These are phyloP conservation scores for Tineola bisselliella DNA, from an alignment of 2,888 invertebrate genomes.

Conservation along the genomic window DNA sequence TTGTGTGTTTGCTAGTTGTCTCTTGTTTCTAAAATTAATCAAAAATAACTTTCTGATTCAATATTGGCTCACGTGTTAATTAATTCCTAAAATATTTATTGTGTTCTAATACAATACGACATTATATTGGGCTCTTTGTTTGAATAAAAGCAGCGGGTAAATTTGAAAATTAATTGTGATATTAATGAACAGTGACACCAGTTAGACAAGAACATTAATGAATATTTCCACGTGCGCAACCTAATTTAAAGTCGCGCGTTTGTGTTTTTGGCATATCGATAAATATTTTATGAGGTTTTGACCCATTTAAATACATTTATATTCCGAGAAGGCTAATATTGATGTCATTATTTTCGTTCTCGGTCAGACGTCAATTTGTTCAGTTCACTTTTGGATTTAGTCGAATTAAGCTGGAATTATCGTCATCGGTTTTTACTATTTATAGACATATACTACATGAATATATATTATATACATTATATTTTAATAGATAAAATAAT, in stretches of 20 bases:
- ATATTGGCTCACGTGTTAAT: neutral
- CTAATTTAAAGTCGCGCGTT: neutral
- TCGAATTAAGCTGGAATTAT: no score
- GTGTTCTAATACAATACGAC: constrained; percentile 10
- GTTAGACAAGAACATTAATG: neutral
- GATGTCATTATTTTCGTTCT: constrained; percentile 11
- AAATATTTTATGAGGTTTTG: constrained; percentile 17
- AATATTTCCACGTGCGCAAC: constrained; percentile 7
- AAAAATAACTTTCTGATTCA: no score
- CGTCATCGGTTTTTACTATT: no score
- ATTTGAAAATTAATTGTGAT: neutral
- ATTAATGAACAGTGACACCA: neutral
- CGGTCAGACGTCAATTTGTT: constrained; percentile 9
- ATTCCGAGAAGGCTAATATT: constrained; percentile 7
- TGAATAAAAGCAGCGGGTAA: constrained; percentile 14
- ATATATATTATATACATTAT: no score
- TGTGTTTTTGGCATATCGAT: constrained; percentile 7
- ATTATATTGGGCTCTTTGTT: constrained; percentile 12
- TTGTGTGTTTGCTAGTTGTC: no score
- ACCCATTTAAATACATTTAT: constrained; percentile 8
- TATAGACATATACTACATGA: no score
- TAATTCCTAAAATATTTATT: constrained; percentile 1
- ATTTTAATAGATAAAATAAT: no score
- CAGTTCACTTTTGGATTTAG: neutral
- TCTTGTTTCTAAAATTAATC: no score